Evolutionary conservation across 64 coral and sea anemone genomes (phyloP).

Genomic region (Actinia tenebrosa): DNA sequence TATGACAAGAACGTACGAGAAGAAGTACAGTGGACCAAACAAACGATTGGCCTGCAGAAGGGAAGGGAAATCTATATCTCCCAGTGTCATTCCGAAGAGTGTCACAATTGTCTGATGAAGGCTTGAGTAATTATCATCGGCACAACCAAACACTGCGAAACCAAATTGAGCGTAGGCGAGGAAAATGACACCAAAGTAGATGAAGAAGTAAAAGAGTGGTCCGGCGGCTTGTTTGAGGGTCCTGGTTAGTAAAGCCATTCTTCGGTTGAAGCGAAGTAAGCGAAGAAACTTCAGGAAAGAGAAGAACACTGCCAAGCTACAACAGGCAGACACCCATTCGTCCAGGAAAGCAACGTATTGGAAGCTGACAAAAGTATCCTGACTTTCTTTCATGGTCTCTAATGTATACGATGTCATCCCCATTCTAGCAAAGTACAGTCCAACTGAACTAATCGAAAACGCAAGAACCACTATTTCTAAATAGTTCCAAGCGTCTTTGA

Average conservation of each 20-base stretch:
- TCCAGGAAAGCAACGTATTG: constrained; percentile 86
- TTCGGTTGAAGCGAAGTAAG: constrained; percentile 74
- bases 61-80: constrained; percentile 59
- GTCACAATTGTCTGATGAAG: constrained; percentile 54
- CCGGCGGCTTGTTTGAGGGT: constrained; percentile 60
- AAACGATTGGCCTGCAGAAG: constrained; percentile 45
- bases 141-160: constrained; percentile 45
- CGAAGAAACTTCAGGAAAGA: constrained; percentile 83
- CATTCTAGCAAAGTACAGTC: constrained; percentile 76
- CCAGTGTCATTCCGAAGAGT: constrained; percentile 65
- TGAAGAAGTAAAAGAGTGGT: constrained; percentile 59
- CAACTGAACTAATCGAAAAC: constrained; percentile 63
- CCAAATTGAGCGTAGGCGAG: constrained; percentile 73
- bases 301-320: constrained; percentile 81
- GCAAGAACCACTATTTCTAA: constrained; percentile 65
- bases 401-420: constrained; percentile 54
- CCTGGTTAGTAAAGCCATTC: constrained; percentile 41
- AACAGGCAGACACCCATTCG: constrained; percentile 72
- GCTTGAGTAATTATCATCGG: constrained; percentile 48
- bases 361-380: constrained; percentile 65
- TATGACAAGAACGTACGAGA: constrained; percentile 48
- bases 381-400: constrained; percentile 51
- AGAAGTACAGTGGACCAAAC: constrained; percentile 70
- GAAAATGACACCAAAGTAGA: constrained; percentile 70
- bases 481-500: constrained; percentile 85